Evolutionary conservation across 2,888 invertebrate genomes (phyloP), one percentile per base, ranked within the genome.

Genomic region (Nemapogon koenigi): DNA sequence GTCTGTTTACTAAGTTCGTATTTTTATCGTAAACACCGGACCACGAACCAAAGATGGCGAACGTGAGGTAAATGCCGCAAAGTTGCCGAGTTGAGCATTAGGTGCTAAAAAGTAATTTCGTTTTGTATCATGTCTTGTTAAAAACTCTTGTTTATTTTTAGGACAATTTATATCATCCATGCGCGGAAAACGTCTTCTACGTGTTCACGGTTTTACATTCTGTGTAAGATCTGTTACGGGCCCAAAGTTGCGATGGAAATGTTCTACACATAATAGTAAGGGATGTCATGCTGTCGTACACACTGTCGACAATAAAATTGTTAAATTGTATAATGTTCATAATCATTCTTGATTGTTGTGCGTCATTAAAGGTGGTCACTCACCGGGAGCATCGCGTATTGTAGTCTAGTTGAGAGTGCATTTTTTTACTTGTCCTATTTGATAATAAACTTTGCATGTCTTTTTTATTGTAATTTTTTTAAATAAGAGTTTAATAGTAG

Each of bases 201-300:
- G 44, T 11, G 17, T 55, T 1, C 46, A 43, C 1, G 55, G 56
- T 0, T 64, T 55, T 40, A 62, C 56, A 4, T 59, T 51, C 33
- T 49, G 43, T 13, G 22, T 13, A 19, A 29, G n/a, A 4, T 46
- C 0, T 1, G 32, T 2, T 7, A 27, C 14, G 3, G 11, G 38
- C 8, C 16, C 3, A 7, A 10, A 22, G 25, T 11, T 11, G 4
- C 41, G 44, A 1, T 55, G 53, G 51, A 41, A 42, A 1, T 58
- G 58, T 18, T 52, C 57, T 1, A 52, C 52, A 0, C 60, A 68
- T 40, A 27, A 19, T 4, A 44, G 45, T 1, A 42, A 42, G 8
- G 58, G 59, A 0, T 66, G 62, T 40, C 44, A 40, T 22, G 62
- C 62, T 0, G 44, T 35, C 2, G 17, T 62, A 1, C 41, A 50